Evolutionary conservation across 2,113 vertebrate species (phyloP).

Genomic region (Polypterus bichir): DNA sequence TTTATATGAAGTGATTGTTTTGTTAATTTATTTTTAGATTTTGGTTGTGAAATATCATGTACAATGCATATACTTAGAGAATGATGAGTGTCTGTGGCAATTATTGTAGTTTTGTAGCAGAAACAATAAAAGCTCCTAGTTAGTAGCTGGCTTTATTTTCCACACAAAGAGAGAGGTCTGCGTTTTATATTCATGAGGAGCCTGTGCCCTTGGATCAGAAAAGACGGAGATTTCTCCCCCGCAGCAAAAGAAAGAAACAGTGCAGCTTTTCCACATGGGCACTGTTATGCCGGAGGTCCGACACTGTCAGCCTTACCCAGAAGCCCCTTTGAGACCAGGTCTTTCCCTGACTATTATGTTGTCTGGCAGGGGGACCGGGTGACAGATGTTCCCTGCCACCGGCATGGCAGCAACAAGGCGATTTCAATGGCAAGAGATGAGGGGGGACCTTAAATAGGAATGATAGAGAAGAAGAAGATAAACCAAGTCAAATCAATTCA

Average conservation of each 20-base stretch:
- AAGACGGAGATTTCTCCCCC: background rate
- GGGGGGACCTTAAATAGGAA: slow-evolving; percentile 12
- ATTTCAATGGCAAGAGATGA: slow-evolving; percentile 9
- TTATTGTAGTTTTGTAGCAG: too few species aligned
- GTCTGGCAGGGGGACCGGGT: slow-evolving; percentile 42
- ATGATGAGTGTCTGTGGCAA: too few species aligned
- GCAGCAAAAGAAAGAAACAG: too few species aligned
- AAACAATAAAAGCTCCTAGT: too few species aligned
- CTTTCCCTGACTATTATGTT: slow-evolving; percentile 40
- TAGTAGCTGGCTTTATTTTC: too few species aligned
- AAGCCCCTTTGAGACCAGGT: slow-evolving; percentile 25
- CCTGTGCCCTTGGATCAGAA: too few species aligned
- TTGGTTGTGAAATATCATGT: too few species aligned
- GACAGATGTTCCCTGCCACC: slow-evolving; percentile 72
- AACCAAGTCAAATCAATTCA: slow-evolving; percentile 53
- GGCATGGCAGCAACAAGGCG: slow-evolving; percentile 36
- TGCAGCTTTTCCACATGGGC: slow-evolving; percentile 29
- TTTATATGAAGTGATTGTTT: too few species aligned
- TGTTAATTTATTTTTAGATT: too few species aligned
- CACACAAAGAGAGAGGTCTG: too few species aligned
- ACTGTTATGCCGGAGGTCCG: slow-evolving; percentile 22
- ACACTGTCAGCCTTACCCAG: slow-evolving; percentile 22
- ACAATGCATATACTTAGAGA: too few species aligned
- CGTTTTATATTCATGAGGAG: too few species aligned
- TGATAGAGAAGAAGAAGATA: slow-evolving; percentile 43